Evolutionary conservation across 1,140 invertebrate species (phyloP), one percentile per base, ranked within the genome.

Genomic region (Samia ricini): DNA sequence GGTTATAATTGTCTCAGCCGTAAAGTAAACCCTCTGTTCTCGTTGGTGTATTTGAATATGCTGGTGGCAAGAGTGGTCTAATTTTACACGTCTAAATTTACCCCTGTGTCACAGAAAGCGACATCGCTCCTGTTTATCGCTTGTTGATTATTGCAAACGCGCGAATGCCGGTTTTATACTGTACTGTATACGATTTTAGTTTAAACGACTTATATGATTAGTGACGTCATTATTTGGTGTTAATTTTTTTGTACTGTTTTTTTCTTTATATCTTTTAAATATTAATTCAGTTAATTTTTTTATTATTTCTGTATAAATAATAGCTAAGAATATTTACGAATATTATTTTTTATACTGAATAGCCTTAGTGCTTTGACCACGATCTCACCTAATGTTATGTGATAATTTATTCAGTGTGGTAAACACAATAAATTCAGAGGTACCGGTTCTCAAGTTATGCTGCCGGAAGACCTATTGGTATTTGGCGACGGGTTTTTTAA

Each of bases 81-180:
- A 81, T 77, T 81, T 78, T 85, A 81, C 49, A 58, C 52, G 36
- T 49, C 79, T 88, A 88, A 81, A 85, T 85, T 80, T 85, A 63
- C 63, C 63, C 62, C 64, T 71, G 68, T 85, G 83, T 83, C 79
- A 83, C 81, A 76, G 69, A 69, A 64, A 57, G 79, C 76, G 85
- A 88, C 81, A 84, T 81, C 70, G 68, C 68, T 67, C 58, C 56
- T 48, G 60, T 62, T 68, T 62, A 60, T 61, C 68, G 64, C 55
- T 49, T 56, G 52, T 60, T 55, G 63, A 72, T 69, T 61, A 71
- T 63, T 61, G 64, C 21, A 60, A 56, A 60, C 54, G 61, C 42
- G 24, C 36, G 36, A 59, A 50, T 50, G 22, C 19, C 42, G 21
- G 18, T 33, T 20, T 22, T 26, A 50, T 24, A 18, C 7, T 21